Evolutionary conservation across 2,797 vertebrate species (phyloP).

Genomic region (Cyprinella venusta): DNA sequence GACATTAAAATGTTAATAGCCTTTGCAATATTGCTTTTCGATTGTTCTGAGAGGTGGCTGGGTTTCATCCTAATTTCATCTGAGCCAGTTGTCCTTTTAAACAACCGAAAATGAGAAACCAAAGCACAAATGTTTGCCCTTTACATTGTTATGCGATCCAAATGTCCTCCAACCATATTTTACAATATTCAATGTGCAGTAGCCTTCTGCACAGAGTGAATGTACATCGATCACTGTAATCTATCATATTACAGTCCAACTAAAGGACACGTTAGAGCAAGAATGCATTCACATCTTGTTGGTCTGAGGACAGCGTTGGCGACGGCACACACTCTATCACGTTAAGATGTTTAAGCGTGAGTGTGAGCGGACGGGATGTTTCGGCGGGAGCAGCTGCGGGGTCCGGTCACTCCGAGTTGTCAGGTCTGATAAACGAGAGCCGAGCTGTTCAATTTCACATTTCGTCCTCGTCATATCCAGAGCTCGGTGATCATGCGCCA

Average conservation of each 20-base stretch:
- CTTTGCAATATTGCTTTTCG: neutral
- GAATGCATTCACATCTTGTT: conserved; percentile 12
- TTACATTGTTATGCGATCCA: conserved; percentile 26
- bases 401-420: conserved; percentile 86
- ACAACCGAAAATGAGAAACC: neutral
- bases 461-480: conserved; percentile 90
- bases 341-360: neutral
- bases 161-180: neutral
- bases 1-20: neutral
- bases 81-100: neutral
- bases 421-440: conserved; percentile 89
- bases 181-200: neutral
- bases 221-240: conserved; percentile 18
- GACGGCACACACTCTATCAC: neutral
- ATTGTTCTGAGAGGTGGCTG: neutral
- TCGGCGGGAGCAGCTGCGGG: conserved; percentile 66
- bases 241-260: conserved; percentile 3
- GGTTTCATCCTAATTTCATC: neutral
- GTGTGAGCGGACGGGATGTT: neutral
- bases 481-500: conserved; percentile 87
- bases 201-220: neutral
- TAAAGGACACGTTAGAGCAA: neutral
- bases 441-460: conserved; percentile 91
- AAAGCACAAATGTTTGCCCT: neutral
- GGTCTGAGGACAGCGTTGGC: neutral